phyloP scores from a whole-genome alignment of 2,797 vertebrate genomes.

The Etheostoma perlongum region DNA sequence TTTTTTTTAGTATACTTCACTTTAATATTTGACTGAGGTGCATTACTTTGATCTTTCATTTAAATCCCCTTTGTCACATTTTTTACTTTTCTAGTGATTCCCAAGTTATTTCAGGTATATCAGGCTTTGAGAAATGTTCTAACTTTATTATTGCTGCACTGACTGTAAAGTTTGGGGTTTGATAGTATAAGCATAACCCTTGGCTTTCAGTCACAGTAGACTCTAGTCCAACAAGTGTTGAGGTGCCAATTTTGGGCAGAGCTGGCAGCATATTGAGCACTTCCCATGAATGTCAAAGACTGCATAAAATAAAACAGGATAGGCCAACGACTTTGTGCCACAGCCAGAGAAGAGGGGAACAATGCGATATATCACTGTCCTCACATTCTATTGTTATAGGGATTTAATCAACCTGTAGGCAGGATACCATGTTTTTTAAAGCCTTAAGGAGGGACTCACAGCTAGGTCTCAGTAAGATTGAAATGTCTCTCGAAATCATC shows the following conservation, averaged over 20 bases:
- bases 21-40: constrained; percentile 2
- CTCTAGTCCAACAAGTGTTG: constrained; percentile 14
- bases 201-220: constrained; percentile 2
- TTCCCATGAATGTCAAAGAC: constrained; percentile 43
- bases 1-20: neutral
- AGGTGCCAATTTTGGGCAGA: constrained; percentile 25
- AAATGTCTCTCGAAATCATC: constrained; percentile 39
- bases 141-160: neutral
- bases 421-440: constrained; percentile 21
- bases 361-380: constrained; percentile 51
- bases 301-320: constrained; percentile 12
- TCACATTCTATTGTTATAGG: constrained; percentile 33
- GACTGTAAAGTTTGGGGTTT: neutral
- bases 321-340: constrained; percentile 29
- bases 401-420: constrained; percentile 54
- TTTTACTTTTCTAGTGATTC: constrained; percentile 2
- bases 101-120: neutral
- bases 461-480: constrained; percentile 36
- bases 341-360: constrained; percentile 39
- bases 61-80: neutral
- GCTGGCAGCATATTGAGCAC: constrained; percentile 3
- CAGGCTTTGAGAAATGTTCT: neutral
- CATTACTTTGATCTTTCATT: constrained; percentile 12
- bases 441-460: neutral
- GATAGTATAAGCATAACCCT: neutral